phyloP scores from a whole-genome alignment of 35 echinoderm and acorn worm species.

The Strongylocentrotus purpuratus region DNA sequence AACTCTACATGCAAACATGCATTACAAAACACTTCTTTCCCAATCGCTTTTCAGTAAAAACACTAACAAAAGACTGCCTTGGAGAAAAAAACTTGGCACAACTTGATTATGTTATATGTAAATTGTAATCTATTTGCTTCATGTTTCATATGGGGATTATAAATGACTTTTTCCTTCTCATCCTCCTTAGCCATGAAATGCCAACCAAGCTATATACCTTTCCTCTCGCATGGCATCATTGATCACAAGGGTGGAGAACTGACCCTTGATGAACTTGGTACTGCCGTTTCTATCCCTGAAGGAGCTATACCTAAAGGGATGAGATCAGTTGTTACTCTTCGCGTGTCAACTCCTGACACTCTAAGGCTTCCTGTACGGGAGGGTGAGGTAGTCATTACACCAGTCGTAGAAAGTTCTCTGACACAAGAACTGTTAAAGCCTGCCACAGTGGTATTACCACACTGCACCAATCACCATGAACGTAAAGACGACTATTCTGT shows the following conservation, averaged over 20 bases:
- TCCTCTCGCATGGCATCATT: background rate
- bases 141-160: background rate
- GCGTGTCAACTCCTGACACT: background rate
- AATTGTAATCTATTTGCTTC: background rate
- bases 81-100: background rate
- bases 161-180: background rate
- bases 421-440: background rate
- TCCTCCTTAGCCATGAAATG: background rate
- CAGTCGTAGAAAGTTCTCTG: background rate
- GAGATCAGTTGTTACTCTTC: background rate
- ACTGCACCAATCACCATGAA: background rate
- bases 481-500: background rate
- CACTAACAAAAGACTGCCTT: background rate
- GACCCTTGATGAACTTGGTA: background rate
- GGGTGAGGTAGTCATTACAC: background rate
- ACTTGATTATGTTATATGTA: background rate
- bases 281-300: background rate
- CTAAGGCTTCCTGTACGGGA: background rate
- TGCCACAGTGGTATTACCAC: background rate
- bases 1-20: too few species aligned
- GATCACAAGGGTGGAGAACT: background rate
- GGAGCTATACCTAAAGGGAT: background rate
- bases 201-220: background rate
- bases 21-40: too few species aligned
- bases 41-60: background rate